Percentiles rank a stretch among this genome's conserved stretches.
These are phyloP conservation scores for Malurus splendens DNA, from an alignment of 2,797 vertebrate genomes.

Conservation along the genomic window DNA sequence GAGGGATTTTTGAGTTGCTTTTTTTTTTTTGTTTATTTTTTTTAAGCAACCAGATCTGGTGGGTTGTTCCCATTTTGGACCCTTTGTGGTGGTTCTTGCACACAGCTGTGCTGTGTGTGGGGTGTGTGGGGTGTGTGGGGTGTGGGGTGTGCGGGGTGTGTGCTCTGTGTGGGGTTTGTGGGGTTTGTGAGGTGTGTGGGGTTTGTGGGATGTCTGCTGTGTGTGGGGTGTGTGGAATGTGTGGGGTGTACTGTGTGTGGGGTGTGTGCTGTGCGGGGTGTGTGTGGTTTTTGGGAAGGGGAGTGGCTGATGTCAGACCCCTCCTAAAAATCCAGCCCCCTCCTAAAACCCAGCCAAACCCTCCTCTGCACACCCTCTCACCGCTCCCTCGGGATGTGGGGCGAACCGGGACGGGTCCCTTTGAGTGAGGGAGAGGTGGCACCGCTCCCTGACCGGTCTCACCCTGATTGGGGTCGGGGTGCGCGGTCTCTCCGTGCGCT, in stretches of 20 bases:
- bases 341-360: rapidly evolving
- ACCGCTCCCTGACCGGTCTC: not conserved
- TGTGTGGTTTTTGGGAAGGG: too few species aligned
- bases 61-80: rapidly evolving
- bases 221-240: too few species aligned
- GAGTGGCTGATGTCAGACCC: rapidly evolving
- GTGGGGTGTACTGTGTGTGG: rapidly evolving
- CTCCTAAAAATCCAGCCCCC: not conserved
- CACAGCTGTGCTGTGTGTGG: rapidly evolving
- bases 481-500: too few species aligned
- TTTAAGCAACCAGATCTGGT: not conserved
- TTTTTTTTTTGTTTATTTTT: not conserved
- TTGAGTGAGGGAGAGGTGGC: not conserved
- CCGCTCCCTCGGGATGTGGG: rapidly evolving
- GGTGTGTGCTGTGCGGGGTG: not conserved
- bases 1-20: not conserved
- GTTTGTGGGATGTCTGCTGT: too few species aligned
- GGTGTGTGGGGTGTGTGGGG: too few species aligned
- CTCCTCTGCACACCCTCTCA: not conserved
- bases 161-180: rapidly evolving
- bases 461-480: rapidly evolving
- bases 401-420: not conserved
- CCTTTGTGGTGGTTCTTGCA: rapidly evolving
- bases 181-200: not conserved
- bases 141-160: too few species aligned